Evolutionary conservation across 1,140 invertebrate species (phyloP).

Genomic region (Drosophila triauraria): DNA sequence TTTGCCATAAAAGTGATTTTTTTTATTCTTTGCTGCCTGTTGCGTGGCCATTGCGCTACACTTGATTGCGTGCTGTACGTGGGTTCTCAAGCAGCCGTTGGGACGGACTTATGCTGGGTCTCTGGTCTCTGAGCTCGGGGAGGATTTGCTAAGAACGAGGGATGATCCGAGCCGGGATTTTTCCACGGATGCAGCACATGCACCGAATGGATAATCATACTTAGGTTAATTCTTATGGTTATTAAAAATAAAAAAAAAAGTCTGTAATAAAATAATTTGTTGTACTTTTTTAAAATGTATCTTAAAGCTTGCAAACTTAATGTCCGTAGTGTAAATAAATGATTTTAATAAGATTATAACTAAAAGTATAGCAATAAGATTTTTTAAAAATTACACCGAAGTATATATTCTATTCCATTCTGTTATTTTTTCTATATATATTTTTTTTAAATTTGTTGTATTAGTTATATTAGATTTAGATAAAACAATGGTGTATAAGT

Average conservation of each 20-base stretch:
- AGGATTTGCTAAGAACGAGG: conserved; percentile 43
- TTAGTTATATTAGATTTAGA: too few species aligned
- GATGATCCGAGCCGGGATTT: conserved; percentile 27
- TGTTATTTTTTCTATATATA: too few species aligned
- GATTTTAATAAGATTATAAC: too few species aligned
- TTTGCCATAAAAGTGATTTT: conserved; percentile 82
- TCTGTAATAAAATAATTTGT: too few species aligned
- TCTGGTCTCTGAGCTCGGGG: conserved; percentile 2
- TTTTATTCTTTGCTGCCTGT: conserved; percentile 63
- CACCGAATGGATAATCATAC: neutral
- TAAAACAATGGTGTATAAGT: too few species aligned
- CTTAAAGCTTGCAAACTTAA: too few species aligned
- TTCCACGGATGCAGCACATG: neutral
- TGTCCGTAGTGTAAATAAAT: too few species aligned
- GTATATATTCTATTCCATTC: too few species aligned
- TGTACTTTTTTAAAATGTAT: too few species aligned
- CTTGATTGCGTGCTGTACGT: conserved; percentile 73
- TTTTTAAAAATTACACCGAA: too few species aligned
- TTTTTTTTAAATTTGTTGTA: too few species aligned
- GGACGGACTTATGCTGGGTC: conserved; percentile 23
- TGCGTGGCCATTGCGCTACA: conserved; percentile 80
- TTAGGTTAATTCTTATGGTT: neutral
- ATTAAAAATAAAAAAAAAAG: neutral
- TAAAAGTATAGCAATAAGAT: too few species aligned
- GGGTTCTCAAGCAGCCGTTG: conserved; percentile 47